Base-by-base conservation (phyloP, 2,888 invertebrate species). In the Thereva nobilitata region DNA sequence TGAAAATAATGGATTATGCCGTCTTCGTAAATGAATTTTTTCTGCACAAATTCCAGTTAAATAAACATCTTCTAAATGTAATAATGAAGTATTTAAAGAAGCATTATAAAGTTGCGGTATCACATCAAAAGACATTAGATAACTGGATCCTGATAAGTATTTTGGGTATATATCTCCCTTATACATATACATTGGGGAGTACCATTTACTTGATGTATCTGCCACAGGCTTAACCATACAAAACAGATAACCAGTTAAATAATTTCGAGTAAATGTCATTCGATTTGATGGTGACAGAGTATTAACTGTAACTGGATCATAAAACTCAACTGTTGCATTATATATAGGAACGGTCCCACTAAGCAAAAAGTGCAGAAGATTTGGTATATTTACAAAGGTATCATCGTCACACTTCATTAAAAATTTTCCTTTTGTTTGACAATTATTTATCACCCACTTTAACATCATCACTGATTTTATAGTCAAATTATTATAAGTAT, bases 341-440 rank as follows among this genome's bases (percentile, higher is more conserved):
- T 80, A 81, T 4, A 81, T 70, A 0, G 81, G 81, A 3, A 81
- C 70, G 1, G 81, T 81, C 12, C 81, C 80, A 41, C 82, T 78
- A 5, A 80, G 77, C 23, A 86, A 75, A 61, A 83, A 83, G 44
- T 80, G 76, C 38, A 90, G 75, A 35, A 92, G 79, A 72, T 85
- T 86, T n/a, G 87, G 87, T 67, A 93, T 82, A 78, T 93, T 92
- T 1, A 94, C 86, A 76, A 90, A 93, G 82, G 92, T 91, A 74
- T 94, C 94, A 72, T 94, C 93, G 72, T 94, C 93, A 4, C 91
- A 89, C 82, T 94, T 94, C 78, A 94, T 84, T 34, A 93, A 83
- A 81, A 87, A 93, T 52, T 86, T 85, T 0, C 86, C 86, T 79
- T 72, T 73, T 8, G 73, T 71, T n/a, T 71, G 66, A 74, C 93